Evolutionary conservation across 2,797 vertebrate genomes (phyloP).

Genomic region (Alcedo atthis): DNA sequence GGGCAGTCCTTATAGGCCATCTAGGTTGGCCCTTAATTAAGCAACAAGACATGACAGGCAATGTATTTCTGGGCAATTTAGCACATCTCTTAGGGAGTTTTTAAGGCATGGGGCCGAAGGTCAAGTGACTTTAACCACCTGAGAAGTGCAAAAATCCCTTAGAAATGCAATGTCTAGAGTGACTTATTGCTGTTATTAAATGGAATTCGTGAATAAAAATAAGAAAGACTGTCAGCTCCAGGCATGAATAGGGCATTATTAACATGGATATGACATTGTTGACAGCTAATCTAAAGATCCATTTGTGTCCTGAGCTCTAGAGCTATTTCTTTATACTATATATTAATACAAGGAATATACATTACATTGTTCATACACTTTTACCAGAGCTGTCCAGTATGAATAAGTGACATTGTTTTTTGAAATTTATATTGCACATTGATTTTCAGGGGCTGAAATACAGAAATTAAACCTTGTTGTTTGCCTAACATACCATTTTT

Average conservation of each 20-base stretch:
- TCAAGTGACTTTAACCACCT: conserved; percentile 83
- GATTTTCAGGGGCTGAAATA: background rate
- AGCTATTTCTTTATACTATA: conserved; percentile 9
- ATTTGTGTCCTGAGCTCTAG: conserved; percentile 46
- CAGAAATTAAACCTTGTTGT: background rate
- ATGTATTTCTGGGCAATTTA: conserved; percentile 83
- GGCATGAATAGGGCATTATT: conserved; percentile 58
- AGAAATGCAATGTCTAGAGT: conserved; percentile 75
- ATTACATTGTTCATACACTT: background rate
- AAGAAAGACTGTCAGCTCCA: conserved; percentile 66
- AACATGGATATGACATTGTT: conserved; percentile 68
- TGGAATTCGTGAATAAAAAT: conserved; percentile 70
- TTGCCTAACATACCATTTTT: background rate
- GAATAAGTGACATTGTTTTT: background rate
- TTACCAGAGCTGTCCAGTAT: background rate
- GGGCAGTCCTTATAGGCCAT: conserved; percentile 69
- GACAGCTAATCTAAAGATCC: conserved; percentile 68
- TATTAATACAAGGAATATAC: background rate
- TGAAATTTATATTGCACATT: background rate
- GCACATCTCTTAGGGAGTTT: conserved; percentile 80
- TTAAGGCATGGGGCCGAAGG: conserved; percentile 77
- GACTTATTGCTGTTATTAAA: conserved; percentile 70
- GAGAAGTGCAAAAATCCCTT: conserved; percentile 78
- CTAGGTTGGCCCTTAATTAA: conserved; percentile 79
- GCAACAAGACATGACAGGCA: conserved; percentile 82